These are phyloP conservation scores for Hirundichthys speculiger DNA, from an alignment of 2,113 vertebrate species.

Conservation along the genomic window DNA sequence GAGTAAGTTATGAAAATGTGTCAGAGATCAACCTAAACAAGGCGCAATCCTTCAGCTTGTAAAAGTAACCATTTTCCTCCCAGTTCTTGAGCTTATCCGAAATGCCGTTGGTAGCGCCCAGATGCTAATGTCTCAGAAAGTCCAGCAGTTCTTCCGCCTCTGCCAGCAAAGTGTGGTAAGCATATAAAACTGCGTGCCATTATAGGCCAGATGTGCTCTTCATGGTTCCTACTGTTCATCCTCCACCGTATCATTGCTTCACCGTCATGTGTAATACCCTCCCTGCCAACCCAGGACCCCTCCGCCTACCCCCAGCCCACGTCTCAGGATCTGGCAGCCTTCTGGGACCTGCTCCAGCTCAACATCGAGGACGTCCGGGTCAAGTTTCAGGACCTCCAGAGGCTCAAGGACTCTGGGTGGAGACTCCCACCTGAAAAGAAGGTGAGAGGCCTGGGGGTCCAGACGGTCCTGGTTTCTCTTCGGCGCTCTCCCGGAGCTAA, in stretches of 20 bases:
- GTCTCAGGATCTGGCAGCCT: conserved; percentile 95
- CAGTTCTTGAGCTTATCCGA: conserved; percentile 96
- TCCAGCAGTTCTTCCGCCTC: conserved; percentile 98
- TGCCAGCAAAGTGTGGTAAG: conserved; percentile 98
- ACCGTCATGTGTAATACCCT: neutral
- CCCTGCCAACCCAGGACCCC: conserved; percentile 84
- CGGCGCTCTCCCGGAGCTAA: conserved; percentile 62
- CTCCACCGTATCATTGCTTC: too few relatives aligned
- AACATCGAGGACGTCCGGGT: conserved; percentile 96
- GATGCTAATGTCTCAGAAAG: conserved; percentile 98
- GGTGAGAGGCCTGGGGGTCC: conserved; percentile 78
- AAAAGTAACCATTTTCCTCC: conserved; percentile 9
- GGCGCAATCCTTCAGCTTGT: conserved; percentile 13
- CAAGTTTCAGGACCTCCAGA: conserved; percentile 95
- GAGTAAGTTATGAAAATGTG: conserved; percentile 81
- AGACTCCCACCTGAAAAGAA: conserved; percentile 92
- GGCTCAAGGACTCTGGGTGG: conserved; percentile 96
- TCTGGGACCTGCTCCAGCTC: conserved; percentile 98
- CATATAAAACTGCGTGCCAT: conserved; percentile 16
- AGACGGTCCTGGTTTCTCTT: conserved; percentile 49
- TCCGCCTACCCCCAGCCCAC: conserved; percentile 93
- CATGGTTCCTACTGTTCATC: too few relatives aligned
- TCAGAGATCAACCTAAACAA: conserved; percentile 2
- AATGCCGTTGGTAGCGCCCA: conserved; percentile 94
- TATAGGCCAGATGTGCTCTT: neutral